A percentile compares a stretch with the other conserved stretches of the same genome.
These are phyloP conservation scores for Drosophila bocki DNA, from an alignment of 1,140 invertebrate genomes.

Conservation along the genomic window DNA sequence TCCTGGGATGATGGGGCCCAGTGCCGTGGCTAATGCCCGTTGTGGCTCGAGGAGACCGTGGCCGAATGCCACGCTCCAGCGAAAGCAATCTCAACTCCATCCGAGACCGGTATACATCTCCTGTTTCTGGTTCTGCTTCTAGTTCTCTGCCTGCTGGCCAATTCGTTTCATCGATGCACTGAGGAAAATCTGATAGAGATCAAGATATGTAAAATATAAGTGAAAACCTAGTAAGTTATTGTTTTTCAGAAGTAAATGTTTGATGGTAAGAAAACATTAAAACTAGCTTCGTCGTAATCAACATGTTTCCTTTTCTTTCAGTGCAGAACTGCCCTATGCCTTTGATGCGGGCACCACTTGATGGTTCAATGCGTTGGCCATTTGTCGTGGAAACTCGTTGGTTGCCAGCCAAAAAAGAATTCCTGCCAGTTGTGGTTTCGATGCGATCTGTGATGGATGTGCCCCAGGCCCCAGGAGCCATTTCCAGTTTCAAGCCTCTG, in stretches of 20 bases:
- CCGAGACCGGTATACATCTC: slow-evolving; percentile 10
- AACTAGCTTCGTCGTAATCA: too few species aligned
- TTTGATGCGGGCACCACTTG: slow-evolving; percentile 14
- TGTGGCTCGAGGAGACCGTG: slow-evolving; percentile 16
- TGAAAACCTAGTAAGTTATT: too few species aligned
- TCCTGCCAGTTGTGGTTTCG: slow-evolving; percentile 6
- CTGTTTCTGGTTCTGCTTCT: slow-evolving; percentile 3
- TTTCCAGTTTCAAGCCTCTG: slow-evolving; percentile 8
- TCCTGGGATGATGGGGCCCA: slow-evolving; percentile 1
- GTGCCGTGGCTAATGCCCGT: slow-evolving; percentile 7
- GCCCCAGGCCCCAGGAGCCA: neutral
- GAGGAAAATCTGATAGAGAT: neutral
- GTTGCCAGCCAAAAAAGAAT: slow-evolving; percentile 4
- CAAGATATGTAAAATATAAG: neutral
- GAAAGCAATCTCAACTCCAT: slow-evolving; percentile 31
- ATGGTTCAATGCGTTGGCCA: slow-evolving; percentile 36
- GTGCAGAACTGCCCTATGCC: neutral
- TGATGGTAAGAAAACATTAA: neutral
- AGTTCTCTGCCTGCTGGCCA: slow-evolving; percentile 9
- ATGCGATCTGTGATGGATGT: slow-evolving; percentile 1
- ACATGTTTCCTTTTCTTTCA: neutral
- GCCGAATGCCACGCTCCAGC: slow-evolving; percentile 25
- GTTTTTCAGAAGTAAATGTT: neutral
- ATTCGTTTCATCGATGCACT: slow-evolving; percentile 16
- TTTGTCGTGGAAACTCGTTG: slow-evolving; percentile 18